Percentiles rank a stretch among this genome's conserved stretches.
phyloP scores from a whole-genome alignment of 2,113 vertebrate genomes.

The Hyperoodon ampullatus region DNA sequence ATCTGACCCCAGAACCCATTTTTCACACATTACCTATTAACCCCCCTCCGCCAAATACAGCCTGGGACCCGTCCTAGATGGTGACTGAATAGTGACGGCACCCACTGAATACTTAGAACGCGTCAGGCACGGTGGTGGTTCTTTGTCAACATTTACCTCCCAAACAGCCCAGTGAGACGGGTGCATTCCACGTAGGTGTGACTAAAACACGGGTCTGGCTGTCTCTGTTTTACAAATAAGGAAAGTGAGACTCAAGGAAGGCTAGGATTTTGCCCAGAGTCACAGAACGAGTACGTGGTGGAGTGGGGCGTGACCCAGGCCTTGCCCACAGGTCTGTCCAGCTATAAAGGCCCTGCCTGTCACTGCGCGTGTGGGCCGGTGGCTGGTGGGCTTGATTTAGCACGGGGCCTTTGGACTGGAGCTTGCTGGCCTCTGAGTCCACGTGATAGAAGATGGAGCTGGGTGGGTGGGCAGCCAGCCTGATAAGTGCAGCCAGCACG shows the following conservation, averaged over 20 bases:
- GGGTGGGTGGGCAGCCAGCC: not conserved
- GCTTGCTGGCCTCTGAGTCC: not conserved
- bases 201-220: not conserved
- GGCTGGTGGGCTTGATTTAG: not conserved
- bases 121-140: not conserved
- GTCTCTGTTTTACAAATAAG: not conserved
- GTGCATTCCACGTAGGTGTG: not conserved
- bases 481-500: no score
- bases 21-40: constrained; percentile 1
- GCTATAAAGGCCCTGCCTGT: not conserved
- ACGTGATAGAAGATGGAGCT: not conserved
- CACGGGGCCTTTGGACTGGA: not conserved
- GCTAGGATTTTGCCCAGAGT: not conserved
- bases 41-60: not conserved
- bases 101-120: not conserved
- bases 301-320: not conserved
- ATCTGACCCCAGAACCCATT: not conserved
- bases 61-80: not conserved
- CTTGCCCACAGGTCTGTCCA: not conserved
- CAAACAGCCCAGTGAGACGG: not conserved
- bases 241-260: not conserved
- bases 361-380: not conserved
- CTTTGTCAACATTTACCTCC: not conserved
- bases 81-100: accelerated
- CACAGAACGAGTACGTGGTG: not conserved